A percentile compares a stretch with the other conserved stretches of the same genome.
phyloP scores from a whole-genome alignment of 1,140 invertebrate species.

The Eufriesea mexicana region DNA sequence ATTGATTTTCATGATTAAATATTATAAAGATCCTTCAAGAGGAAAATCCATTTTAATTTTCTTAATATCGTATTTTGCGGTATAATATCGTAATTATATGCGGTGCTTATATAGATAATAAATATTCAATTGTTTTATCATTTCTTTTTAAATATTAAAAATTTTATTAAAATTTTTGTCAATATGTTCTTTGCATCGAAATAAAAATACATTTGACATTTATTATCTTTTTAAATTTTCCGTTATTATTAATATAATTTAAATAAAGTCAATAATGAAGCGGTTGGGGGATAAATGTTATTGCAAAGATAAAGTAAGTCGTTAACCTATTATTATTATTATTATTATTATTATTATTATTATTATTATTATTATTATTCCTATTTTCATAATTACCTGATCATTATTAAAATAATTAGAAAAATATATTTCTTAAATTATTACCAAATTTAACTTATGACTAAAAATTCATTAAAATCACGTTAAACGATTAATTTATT shows the following conservation, averaged over 20 bases:
- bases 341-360: not conserved
- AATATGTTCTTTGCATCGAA: not conserved
- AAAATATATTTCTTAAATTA: not conserved
- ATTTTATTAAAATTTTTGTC: not conserved
- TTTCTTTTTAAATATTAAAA: not conserved
- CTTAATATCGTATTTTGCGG: not conserved
- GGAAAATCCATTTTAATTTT: not conserved
- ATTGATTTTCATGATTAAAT: not conserved
- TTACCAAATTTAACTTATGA: not conserved
- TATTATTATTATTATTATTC: not conserved
- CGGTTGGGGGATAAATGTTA: constrained; percentile 37
- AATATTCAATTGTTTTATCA: constrained; percentile 25
- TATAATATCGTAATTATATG: not conserved
- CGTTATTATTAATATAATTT: not conserved
- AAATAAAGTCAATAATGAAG: constrained; percentile 32
- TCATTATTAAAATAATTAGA: not conserved
- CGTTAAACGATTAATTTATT: not conserved
- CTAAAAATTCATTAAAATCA: not conserved
- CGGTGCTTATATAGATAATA: not conserved
- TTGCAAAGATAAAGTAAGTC: constrained; percentile 55
- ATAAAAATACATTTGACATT: not conserved
- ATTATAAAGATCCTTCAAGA: not conserved
- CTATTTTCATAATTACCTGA: not conserved
- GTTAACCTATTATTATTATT: not conserved
- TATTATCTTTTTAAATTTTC: not conserved